Evolutionary conservation across 2,797 vertebrate species (phyloP), one percentile per base, ranked within the genome.

Genomic region (Denticeps clupeoides): DNA sequence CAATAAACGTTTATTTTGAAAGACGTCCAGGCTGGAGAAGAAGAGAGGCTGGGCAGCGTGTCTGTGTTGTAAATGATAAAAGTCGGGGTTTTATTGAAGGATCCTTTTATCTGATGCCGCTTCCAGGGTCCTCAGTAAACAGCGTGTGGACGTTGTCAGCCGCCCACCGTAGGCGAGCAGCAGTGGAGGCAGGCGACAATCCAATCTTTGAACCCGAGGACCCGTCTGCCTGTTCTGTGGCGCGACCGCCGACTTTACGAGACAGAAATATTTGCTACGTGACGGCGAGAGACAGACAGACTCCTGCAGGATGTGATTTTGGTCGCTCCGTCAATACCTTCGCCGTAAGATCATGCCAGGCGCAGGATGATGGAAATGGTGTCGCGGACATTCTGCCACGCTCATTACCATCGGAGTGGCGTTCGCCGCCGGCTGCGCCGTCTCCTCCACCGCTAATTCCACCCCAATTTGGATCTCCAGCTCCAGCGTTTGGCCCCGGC

Each of bases 391-490:
- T 66, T 71, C 75, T 82, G 78, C 74, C 80, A 79, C 68, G 76
- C 52, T 70, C 74, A 83, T 82, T 81, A 80, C 79, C 66, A 73
- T 75, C 70, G 73, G 63, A 69, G 67, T 63, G 63, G 56, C 71
- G 74, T 79, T 74, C 68, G 68, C 64, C 41, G 38, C 49, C 55
- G 31, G 66, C 73, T 74, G 16, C 64, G 56, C 62, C 74, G 73
- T 71, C 71, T 72, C 75, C 70, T 61, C 67, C 41, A 62, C 68
- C 58, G 6, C 75, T 74, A 72, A 78, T 73, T 74, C 67, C 55
- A 63, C 73, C 68, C 67, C 73, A 19, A 38, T 74, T 72, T 71
- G 66, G 80, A 73, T 67, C 72, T 58, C 68, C 67, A 64, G 69
- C 69, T 80, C 71, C 18, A 16, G 8, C 59, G 71, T 68, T 64